phyloP scores from a whole-genome alignment of 1,140 invertebrate species.

The Chelonus insularis region DNA sequence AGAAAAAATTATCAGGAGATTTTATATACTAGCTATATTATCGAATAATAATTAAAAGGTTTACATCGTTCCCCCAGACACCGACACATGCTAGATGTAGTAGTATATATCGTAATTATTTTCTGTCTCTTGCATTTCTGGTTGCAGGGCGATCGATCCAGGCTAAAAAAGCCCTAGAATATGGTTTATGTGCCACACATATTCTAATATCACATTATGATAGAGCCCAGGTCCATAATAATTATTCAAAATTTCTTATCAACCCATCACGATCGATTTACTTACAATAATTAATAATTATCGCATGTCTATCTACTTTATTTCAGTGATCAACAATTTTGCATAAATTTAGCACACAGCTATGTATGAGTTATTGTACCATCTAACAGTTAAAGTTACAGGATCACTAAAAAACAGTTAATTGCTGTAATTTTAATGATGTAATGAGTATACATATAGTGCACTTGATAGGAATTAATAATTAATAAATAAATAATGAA shows the following conservation, averaged over 20 bases:
- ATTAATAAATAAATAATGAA: too few relatives aligned
- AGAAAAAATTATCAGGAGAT: background rate
- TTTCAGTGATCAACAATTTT: too few relatives aligned
- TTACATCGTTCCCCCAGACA: background rate
- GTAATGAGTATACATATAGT: too few relatives aligned
- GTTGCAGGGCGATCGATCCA: slow-evolving; percentile 19
- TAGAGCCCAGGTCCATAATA: slow-evolving; percentile 8
- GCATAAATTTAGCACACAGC: too few relatives aligned
- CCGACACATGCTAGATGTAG: background rate
- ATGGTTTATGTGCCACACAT: slow-evolving; percentile 4
- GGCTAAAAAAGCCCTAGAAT: slow-evolving; percentile 20
- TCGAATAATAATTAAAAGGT: too few relatives aligned
- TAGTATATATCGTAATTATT: background rate
- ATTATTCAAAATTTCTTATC: background rate
- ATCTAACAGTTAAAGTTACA: too few relatives aligned
- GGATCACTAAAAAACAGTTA: too few relatives aligned
- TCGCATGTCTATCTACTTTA: too few relatives aligned
- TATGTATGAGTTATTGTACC: too few relatives aligned
- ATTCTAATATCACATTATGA: background rate
- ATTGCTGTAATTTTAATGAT: too few relatives aligned
- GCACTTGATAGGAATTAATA: too few relatives aligned
- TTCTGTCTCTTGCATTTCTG: background rate
- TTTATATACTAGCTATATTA: too few relatives aligned
- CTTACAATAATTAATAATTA: background rate
- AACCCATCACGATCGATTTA: background rate